phyloP scores from a whole-genome alignment of 2,888 invertebrate species.

The Onthophagus sagittarius region DNA sequence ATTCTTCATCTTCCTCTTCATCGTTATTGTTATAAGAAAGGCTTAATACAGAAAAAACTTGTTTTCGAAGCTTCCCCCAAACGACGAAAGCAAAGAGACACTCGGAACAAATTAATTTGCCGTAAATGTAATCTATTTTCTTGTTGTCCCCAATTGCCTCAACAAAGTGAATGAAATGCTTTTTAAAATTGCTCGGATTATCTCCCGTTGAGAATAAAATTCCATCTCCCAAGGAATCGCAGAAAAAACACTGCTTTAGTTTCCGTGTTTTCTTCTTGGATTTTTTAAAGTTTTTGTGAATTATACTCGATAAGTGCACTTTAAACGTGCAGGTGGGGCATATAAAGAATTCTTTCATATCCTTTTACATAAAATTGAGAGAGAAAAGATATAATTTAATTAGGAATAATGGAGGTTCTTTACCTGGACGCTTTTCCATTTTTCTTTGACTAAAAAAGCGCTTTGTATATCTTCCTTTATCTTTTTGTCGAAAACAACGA shows the following conservation, averaged over 20 bases:
- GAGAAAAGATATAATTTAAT: not conserved
- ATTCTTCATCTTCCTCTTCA: too few relatives aligned
- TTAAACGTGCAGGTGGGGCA: not conserved
- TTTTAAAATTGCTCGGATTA: not conserved
- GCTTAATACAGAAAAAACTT: too few relatives aligned
- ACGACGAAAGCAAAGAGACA: too few relatives aligned
- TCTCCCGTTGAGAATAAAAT: not conserved
- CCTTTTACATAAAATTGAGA: not conserved
- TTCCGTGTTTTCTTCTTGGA: not conserved
- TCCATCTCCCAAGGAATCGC: not conserved
- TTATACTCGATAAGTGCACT: not conserved
- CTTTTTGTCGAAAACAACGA: not conserved
- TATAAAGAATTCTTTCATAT: not conserved
- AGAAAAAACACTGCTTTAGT: not conserved
- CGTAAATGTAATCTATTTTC: not conserved
- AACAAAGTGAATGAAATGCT: not conserved
- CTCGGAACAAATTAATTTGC: too few relatives aligned
- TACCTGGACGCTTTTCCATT: not conserved
- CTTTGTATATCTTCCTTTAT: not conserved
- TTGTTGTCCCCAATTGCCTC: not conserved
- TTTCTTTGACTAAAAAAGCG: not conserved
- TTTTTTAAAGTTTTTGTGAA: not conserved
- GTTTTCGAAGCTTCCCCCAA: too few relatives aligned
- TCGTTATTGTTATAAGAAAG: too few relatives aligned
- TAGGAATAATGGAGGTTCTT: not conserved